Percentiles rank a stretch among this genome's conserved stretches.
These are phyloP conservation scores for Branchellion lobata DNA, from an alignment of 2,888 invertebrate species.

Conservation along the genomic window DNA sequence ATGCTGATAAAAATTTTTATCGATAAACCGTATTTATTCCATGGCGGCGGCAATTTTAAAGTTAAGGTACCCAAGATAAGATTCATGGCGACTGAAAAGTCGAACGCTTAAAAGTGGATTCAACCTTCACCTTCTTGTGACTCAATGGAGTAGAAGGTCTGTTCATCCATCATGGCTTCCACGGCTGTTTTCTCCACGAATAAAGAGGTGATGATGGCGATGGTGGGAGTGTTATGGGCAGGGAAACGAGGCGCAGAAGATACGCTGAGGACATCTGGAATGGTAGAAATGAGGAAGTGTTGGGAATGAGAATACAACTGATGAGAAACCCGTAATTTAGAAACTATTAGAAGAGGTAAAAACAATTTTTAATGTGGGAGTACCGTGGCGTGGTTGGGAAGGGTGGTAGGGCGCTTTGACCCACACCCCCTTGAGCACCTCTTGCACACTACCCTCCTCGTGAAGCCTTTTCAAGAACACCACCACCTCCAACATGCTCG, in stretches of 20 bases:
- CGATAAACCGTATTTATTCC: too few relatives aligned
- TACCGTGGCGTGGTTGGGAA: slow-evolving; percentile 54
- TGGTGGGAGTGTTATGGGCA: slow-evolving; percentile 86
- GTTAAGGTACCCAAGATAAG: too few relatives aligned
- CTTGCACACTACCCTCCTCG: slow-evolving; percentile 56
- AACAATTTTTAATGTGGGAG: too few relatives aligned
- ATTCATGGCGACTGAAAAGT: too few relatives aligned
- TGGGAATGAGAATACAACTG: too few relatives aligned
- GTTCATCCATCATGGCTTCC: slow-evolving; percentile 95
- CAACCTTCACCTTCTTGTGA: background rate
- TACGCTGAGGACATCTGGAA: slow-evolving; percentile 68
- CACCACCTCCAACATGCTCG: slow-evolving; percentile 56
- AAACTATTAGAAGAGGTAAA: too few relatives aligned
- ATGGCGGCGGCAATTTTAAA: too few relatives aligned
- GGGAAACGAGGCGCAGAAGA: slow-evolving; percentile 90
- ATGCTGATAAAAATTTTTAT: too few relatives aligned
- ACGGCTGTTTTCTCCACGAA: slow-evolving; percentile 97
- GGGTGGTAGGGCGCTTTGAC: slow-evolving; percentile 56
- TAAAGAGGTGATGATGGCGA: slow-evolving; percentile 94
- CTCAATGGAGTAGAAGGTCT: slow-evolving; percentile 83
- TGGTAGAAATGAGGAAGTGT: too few relatives aligned
- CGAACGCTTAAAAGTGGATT: too few relatives aligned
- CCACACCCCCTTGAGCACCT: slow-evolving; percentile 57
- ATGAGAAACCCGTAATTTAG: too few relatives aligned
- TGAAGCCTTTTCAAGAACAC: slow-evolving; percentile 58